phyloP scores from a whole-genome alignment of 2,888 invertebrate species.

The Mycalesis mineus region DNA sequence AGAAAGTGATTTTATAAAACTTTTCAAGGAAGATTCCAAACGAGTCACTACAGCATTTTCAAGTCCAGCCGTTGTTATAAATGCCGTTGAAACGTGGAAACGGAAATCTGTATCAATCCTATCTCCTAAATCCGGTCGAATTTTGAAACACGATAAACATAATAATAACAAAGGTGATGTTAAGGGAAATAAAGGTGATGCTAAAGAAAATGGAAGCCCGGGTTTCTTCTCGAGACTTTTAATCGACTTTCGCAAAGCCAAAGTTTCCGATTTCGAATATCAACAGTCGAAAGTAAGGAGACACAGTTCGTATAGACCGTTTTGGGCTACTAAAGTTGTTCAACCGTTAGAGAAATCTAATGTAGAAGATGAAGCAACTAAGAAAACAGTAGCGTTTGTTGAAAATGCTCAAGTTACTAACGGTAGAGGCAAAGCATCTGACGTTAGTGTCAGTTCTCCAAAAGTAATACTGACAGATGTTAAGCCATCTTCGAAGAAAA shows the following conservation, averaged over 20 bases:
- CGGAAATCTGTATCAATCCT: conserved; percentile 57
- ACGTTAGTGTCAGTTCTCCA: conserved; percentile 36
- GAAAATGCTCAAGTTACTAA: conserved; percentile 39
- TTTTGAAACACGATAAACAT: conserved; percentile 36
- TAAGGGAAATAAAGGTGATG: conserved; percentile 22
- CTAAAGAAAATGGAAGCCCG: conserved; percentile 21
- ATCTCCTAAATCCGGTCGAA: conserved; percentile 59
- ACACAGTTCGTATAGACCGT: conserved; percentile 56
- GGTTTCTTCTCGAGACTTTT: conserved; percentile 54
- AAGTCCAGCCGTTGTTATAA: conserved; percentile 36
- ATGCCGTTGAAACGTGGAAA: conserved; percentile 51
- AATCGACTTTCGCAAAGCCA: conserved; percentile 54
- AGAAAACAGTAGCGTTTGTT: conserved; percentile 29
- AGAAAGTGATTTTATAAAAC: conserved; percentile 47
- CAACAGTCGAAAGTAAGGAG: conserved; percentile 51
- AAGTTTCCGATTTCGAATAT: conserved; percentile 59
- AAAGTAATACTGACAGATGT: conserved; percentile 37
- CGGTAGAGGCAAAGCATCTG: conserved; percentile 38
- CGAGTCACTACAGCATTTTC: conserved; percentile 48
- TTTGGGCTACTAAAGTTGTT: conserved; percentile 59
- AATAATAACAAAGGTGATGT: conserved; percentile 23
- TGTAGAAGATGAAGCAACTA: conserved; percentile 27
- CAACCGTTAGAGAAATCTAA: conserved; percentile 32
- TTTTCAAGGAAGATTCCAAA: conserved; percentile 53
- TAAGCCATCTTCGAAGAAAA: conserved; percentile 32